These are phyloP conservation scores for Melinopterus prodromus DNA, from an alignment of 2,888 invertebrate species.

Conservation along the genomic window DNA sequence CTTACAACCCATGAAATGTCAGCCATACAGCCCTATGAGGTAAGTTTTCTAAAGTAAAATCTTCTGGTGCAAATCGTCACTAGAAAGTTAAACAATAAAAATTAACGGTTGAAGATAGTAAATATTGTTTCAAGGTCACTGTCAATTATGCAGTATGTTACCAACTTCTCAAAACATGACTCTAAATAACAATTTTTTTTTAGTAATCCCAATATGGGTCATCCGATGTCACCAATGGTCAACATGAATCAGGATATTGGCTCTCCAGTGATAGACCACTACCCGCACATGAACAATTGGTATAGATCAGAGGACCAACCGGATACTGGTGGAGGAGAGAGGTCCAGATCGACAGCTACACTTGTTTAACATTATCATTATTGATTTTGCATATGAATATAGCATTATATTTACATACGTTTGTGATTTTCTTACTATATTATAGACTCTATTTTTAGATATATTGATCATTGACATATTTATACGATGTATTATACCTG, in stretches of 20 bases:
- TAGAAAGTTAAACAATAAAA: too few species aligned
- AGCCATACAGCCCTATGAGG: slow-evolving; percentile 52
- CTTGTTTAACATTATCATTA: slow-evolving; percentile 27
- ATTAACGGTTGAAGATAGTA: too few species aligned
- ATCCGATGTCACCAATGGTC: slow-evolving; percentile 9
- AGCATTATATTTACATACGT: slow-evolving; percentile 20
- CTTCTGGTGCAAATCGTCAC: too few species aligned
- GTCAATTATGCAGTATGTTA: too few species aligned
- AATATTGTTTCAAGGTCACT: too few species aligned
- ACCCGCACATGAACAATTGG: slow-evolving; percentile 26
- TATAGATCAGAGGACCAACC: slow-evolving; percentile 30
- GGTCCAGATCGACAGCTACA: slow-evolving; percentile 31
- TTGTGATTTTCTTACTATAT: slow-evolving; percentile 22
- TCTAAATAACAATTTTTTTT: background rate
- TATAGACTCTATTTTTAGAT: slow-evolving; percentile 23
- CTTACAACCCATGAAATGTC: slow-evolving; percentile 62
- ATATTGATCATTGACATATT: slow-evolving; percentile 9
- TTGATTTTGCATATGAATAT: background rate
- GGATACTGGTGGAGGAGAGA: slow-evolving; percentile 27
- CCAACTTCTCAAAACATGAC: too few species aligned
- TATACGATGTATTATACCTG: slow-evolving; percentile 12
- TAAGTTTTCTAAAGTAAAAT: slow-evolving; percentile 31
- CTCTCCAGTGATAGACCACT: slow-evolving; percentile 5
- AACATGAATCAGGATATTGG: slow-evolving; percentile 16
- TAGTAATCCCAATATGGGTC: slow-evolving; percentile 13